Conservation (phyloP, 2,888 invertebrate genomes). For the Standfussiana lucernea region DNA sequence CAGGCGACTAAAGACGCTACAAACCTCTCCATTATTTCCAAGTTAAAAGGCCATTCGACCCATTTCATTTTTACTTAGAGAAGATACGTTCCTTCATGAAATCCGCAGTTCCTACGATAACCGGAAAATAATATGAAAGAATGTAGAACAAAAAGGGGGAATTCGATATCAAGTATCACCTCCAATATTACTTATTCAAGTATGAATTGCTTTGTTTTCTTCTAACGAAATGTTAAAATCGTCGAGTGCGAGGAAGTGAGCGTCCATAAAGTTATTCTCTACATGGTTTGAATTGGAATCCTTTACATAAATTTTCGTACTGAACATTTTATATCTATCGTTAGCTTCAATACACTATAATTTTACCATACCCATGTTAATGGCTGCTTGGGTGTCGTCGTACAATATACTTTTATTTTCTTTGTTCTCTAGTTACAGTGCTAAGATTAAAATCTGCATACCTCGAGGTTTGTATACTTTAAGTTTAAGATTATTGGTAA, state of each 20-base stretch:
- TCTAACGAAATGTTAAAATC: conserved; percentile 68
- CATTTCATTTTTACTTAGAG: conserved; percentile 64
- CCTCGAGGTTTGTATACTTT: conserved; percentile 63
- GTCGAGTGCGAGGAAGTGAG: conserved; percentile 60
- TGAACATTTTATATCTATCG: conserved; percentile 57
- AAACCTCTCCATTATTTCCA: conserved; percentile 44
- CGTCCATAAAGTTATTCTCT: conserved; percentile 66
- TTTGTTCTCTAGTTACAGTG: conserved; percentile 68
- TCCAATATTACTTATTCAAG: conserved; percentile 73
- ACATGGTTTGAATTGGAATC: conserved; percentile 62
- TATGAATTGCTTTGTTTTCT: conserved; percentile 75
- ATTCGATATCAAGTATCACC: conserved; percentile 75
- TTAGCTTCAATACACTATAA: conserved; percentile 51
- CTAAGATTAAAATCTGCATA: conserved; percentile 66
- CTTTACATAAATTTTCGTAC: conserved; percentile 64
- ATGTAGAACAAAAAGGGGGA: conserved; percentile 63
- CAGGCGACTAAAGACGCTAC: conserved; percentile 38
- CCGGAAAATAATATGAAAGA: conserved; percentile 74
- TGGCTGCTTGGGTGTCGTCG: conserved; percentile 52
- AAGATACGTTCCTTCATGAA: conserved; percentile 67
- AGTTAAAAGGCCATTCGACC: conserved; percentile 51
- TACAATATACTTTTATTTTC: conserved; percentile 61
- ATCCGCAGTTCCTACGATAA: conserved; percentile 70
- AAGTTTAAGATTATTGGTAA: conserved; percentile 66
- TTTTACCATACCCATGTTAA: conserved; percentile 60